These are phyloP conservation scores for Pteropus alecto DNA, from an alignment of 2,113 vertebrate species.

Conservation along the genomic window DNA sequence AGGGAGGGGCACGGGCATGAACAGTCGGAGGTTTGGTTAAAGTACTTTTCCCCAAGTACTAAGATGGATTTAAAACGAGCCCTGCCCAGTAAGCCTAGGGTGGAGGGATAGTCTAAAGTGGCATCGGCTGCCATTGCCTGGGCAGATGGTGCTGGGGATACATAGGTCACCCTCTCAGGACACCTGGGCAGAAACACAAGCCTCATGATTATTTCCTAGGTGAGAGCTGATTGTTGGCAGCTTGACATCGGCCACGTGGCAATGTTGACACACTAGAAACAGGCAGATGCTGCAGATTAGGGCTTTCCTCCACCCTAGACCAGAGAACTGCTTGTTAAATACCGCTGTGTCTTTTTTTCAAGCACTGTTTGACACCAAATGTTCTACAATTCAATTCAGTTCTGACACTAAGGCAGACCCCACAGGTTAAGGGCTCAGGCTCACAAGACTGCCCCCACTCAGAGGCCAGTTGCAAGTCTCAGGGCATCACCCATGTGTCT, in stretches of 20 bases:
- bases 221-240: neutral
- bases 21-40: neutral
- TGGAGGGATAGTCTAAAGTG: neutral
- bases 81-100: neutral
- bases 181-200: neutral
- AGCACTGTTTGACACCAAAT: neutral
- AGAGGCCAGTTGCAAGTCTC: neutral
- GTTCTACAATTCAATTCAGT: neutral
- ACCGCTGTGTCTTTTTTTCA: neutral
- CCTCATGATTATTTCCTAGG: neutral
- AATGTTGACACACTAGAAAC: neutral
- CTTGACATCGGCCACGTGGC: neutral
- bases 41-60: neutral
- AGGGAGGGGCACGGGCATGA: rapidly evolving
- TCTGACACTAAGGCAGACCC: neutral
- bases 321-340: neutral
- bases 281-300: neutral
- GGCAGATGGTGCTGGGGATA: neutral
- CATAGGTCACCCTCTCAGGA: neutral
- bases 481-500: neutral
- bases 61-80: neutral
- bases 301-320: rapidly evolving
- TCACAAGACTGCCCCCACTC: neutral
- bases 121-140: neutral
- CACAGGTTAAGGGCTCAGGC: neutral